These are phyloP conservation scores for Gnatocerus cornutus DNA, from an alignment of 2,888 invertebrate genomes.

Conservation along the genomic window DNA sequence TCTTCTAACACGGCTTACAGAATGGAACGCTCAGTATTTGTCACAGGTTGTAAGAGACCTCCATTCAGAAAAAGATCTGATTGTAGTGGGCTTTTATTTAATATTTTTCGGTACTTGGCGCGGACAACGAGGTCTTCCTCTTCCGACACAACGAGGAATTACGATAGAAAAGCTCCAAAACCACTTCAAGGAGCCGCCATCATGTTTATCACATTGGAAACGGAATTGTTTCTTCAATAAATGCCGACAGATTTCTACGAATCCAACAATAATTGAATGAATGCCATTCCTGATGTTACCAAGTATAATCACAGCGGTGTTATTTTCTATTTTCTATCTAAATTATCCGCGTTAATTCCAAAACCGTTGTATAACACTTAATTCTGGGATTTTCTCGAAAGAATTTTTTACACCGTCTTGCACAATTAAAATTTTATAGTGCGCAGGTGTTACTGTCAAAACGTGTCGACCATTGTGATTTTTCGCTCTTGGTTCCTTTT, in stretches of 20 bases:
- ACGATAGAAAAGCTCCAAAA: conserved; percentile 27
- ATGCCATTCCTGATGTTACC: conserved; percentile 6
- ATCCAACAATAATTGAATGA: background rate
- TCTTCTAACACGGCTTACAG: conserved; percentile 56
- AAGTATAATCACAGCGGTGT: background rate
- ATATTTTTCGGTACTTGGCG: conserved; percentile 58
- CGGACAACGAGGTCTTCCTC: conserved; percentile 40
- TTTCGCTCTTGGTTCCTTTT: background rate
- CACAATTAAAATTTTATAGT: background rate
- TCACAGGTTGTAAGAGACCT: conserved; percentile 60
- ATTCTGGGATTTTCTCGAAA: background rate
- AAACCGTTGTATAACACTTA: background rate
- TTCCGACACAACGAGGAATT: conserved; percentile 36
- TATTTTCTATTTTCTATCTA: background rate
- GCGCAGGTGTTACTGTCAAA: background rate
- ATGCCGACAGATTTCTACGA: conserved; percentile 20
- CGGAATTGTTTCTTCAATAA: conserved; percentile 1
- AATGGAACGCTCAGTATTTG: conserved; percentile 64
- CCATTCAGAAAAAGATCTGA: conserved; percentile 58
- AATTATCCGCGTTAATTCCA: background rate
- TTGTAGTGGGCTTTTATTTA: conserved; percentile 57
- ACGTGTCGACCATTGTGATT: conserved; percentile 2
- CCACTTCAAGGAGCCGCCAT: conserved; percentile 32
- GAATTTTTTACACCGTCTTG: background rate
- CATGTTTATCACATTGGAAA: conserved; percentile 4